Conservation (phyloP, 2,113 vertebrate species). For the Prinia subflava region DNA sequence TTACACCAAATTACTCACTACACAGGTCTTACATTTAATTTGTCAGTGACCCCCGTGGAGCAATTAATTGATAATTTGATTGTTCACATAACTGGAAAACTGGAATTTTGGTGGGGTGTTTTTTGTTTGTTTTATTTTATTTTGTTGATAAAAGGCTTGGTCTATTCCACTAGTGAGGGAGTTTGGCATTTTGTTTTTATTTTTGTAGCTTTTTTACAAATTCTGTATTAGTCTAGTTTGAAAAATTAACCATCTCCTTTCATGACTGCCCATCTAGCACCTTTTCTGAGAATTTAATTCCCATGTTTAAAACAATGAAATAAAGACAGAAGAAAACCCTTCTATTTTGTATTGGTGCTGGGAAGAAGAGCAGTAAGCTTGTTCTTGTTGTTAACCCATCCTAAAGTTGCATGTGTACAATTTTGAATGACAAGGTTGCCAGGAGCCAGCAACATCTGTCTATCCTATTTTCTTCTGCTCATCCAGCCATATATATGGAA, state of each 20-base stretch:
- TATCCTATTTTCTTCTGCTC: slow-evolving; percentile 9
- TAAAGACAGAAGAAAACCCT: neutral
- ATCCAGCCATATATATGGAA: neutral
- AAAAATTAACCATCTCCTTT: neutral
- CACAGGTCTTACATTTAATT: neutral
- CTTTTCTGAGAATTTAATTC: slow-evolving; percentile 10
- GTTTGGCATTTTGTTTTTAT: neutral
- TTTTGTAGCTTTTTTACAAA: neutral
- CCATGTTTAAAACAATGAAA: neutral
- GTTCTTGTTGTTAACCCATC: neutral
- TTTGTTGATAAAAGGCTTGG: neutral
- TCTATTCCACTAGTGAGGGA: neutral
- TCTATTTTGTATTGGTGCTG: neutral
- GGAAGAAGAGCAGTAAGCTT: neutral
- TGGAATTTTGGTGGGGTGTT: too few species aligned
- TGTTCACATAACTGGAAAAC: neutral
- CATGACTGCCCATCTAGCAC: neutral
- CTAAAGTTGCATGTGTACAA: neutral
- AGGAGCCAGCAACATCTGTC: slow-evolving; percentile 19
- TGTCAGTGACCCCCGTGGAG: neutral
- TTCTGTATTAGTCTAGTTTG: neutral
- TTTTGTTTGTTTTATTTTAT: neutral
- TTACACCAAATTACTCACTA: neutral
- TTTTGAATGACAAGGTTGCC: neutral
- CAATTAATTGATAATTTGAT: neutral